phyloP scores from a whole-genome alignment of 2,888 invertebrate genomes.

The Leucophora obtusa region DNA sequence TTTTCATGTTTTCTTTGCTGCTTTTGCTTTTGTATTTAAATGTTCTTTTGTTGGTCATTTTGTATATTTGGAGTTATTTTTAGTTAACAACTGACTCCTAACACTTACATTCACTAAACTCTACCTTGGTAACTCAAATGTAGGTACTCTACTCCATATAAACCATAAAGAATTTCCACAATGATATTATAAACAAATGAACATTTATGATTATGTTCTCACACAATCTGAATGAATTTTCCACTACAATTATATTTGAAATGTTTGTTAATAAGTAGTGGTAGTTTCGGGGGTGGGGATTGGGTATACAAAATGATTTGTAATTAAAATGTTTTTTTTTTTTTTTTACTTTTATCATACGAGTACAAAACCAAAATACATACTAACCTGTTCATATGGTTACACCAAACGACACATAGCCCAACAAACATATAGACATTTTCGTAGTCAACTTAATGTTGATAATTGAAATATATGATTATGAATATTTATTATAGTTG shows the following conservation, averaged over 20 bases:
- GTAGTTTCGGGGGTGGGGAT: background rate
- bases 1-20: background rate
- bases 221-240: conserved; percentile 40
- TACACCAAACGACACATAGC: background rate
- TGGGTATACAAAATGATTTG: conserved; percentile 49
- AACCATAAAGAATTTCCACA: background rate
- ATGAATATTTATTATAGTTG: conserved; percentile 74
- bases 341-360: conserved; percentile 20
- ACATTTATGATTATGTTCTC: conserved; percentile 51
- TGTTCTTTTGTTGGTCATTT: conserved; percentile 54
- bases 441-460: conserved; percentile 28
- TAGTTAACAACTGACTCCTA: conserved; percentile 52
- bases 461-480: conserved; percentile 77
- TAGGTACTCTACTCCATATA: background rate
- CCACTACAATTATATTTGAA: conserved; percentile 37
- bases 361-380: conserved; percentile 32
- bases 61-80: conserved; percentile 46
- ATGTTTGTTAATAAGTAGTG: background rate
- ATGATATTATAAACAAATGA: conserved; percentile 24
- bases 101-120: conserved; percentile 29
- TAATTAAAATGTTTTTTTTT: conserved; percentile 58
- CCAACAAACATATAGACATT: background rate
- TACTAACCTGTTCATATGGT: conserved; percentile 41
- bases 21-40: conserved; percentile 36
- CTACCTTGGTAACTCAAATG: background rate